Conservation (phyloP, 2,797 vertebrate species). For the Pseudotriccus pelzelni region DNA sequence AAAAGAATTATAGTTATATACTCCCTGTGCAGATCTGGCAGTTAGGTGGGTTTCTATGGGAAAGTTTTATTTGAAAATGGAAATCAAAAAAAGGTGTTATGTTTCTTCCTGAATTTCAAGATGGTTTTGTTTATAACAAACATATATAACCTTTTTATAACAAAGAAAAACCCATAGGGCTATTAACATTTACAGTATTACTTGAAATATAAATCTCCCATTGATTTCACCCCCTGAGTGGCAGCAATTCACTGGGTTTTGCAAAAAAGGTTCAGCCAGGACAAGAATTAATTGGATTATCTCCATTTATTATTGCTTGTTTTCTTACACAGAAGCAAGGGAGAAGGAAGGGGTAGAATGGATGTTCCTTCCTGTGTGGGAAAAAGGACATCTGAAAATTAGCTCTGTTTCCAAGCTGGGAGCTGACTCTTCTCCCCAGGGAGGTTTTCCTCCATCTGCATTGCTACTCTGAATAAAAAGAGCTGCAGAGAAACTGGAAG, state of each 20-base stretch:
- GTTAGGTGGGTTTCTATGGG: background rate
- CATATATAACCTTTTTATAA: background rate
- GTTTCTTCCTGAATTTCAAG: background rate
- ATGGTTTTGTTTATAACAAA: background rate
- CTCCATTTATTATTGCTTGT: background rate
- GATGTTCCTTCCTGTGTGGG: background rate
- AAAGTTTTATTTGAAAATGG: background rate
- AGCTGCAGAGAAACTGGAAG: background rate
- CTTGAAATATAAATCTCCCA: background rate
- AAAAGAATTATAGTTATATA: background rate
- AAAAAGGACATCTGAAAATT: constrained; percentile 20
- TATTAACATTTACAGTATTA: background rate
- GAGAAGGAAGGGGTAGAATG: background rate
- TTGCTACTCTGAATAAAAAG: background rate
- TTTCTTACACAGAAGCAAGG: background rate
- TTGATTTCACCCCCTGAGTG: background rate
- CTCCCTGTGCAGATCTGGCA: background rate
- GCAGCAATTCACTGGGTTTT: background rate
- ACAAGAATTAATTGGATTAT: background rate
- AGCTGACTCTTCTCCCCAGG: background rate
- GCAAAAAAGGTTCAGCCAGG: background rate
- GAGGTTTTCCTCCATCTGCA: background rate
- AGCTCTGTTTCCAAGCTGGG: background rate
- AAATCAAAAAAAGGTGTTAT: background rate
- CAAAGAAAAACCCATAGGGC: background rate